Evolutionary conservation across 2,113 vertebrate species (phyloP).

Genomic region (Scolopax mira): DNA sequence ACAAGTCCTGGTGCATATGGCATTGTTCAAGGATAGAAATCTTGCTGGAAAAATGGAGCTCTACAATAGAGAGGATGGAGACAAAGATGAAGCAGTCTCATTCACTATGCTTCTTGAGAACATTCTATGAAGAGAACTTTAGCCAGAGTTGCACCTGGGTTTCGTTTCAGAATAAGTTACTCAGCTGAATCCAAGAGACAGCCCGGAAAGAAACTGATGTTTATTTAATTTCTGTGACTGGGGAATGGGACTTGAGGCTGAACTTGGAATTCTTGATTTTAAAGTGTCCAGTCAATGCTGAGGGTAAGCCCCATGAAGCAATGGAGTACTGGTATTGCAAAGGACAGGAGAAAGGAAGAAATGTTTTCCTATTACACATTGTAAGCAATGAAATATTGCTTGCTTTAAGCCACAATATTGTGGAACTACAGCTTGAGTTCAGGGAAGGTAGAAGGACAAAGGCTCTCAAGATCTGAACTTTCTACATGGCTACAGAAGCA

Average conservation of each 20-base stretch:
- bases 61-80: accelerated
- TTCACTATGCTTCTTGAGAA: background rate
- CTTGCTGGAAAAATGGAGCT: background rate
- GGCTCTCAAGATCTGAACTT: background rate
- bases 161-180: background rate
- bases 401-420: background rate
- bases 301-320: background rate
- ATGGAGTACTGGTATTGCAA: background rate
- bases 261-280: background rate
- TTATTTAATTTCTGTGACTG: background rate
- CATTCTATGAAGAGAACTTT: background rate
- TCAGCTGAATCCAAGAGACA: background rate
- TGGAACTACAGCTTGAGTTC: background rate
- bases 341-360: background rate
- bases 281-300: background rate
- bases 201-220: background rate
- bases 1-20: no score
- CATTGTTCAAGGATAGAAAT: background rate
- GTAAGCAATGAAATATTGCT: background rate
- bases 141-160: background rate
- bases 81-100: background rate
- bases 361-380: background rate
- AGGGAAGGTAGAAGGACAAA: background rate
- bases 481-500: background rate
- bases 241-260: background rate